phyloP scores from a whole-genome alignment of 2,113 vertebrate genomes.

The Gallinago paraguaiae region DNA sequence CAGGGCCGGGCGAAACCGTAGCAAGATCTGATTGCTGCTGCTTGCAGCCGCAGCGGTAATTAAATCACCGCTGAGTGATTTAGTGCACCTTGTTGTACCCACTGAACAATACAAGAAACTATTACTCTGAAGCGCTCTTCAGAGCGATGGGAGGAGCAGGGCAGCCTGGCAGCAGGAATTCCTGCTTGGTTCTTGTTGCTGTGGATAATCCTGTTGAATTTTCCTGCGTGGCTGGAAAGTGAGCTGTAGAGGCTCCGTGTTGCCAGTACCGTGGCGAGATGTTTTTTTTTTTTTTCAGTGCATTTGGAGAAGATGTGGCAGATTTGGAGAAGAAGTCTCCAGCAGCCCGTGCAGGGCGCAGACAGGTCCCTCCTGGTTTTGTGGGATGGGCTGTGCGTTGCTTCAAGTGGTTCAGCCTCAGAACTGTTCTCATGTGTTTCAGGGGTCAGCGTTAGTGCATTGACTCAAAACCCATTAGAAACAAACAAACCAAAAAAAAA shows the following conservation, averaged over 20 bases:
- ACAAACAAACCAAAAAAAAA: background rate
- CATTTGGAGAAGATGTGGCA: background rate
- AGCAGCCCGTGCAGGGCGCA: background rate
- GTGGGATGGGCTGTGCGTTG: background rate
- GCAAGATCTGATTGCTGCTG: background rate
- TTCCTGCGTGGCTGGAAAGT: background rate
- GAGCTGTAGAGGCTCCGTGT: background rate
- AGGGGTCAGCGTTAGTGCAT: background rate
- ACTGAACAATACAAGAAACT: background rate
- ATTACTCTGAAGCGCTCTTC: background rate
- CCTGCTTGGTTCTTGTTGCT: background rate
- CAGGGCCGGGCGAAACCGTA: background rate
- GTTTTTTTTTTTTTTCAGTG: background rate
- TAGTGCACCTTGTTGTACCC: background rate
- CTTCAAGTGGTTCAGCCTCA: background rate
- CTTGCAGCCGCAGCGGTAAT: background rate
- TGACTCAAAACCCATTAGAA: background rate
- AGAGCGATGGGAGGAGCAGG: background rate
- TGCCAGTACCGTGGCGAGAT: background rate
- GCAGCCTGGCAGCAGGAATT: background rate
- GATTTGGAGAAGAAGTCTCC: no score
- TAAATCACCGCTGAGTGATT: background rate
- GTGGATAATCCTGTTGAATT: background rate
- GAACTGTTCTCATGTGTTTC: background rate
- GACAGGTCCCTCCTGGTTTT: background rate